phyloP scores from a whole-genome alignment of 1,140 invertebrate species.

The Aphelinus atriplicis region DNA sequence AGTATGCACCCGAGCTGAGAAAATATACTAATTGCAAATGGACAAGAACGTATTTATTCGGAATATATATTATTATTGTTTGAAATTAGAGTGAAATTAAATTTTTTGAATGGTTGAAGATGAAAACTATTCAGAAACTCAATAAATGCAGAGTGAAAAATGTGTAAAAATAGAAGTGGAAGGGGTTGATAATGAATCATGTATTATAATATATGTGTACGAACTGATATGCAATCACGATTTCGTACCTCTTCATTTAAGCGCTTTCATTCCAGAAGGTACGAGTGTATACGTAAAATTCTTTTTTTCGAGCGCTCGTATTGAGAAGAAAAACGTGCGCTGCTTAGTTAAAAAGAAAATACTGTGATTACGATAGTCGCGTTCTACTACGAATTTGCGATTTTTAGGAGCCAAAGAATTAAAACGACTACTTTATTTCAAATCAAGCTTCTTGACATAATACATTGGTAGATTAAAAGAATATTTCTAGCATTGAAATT shows the following conservation, averaged over 20 bases:
- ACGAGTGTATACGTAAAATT: constrained; percentile 30
- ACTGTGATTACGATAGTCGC: background rate
- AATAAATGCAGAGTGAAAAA: background rate
- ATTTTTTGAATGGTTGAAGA: too few species aligned
- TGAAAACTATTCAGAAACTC: background rate
- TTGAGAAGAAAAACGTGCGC: background rate
- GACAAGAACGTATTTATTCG: too few species aligned
- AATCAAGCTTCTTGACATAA: too few species aligned
- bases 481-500: too few species aligned
- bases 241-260: background rate
- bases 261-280: constrained; percentile 13
- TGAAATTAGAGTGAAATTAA: too few species aligned
- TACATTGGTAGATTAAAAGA: too few species aligned
- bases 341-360: background rate
- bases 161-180: constrained; percentile 13
- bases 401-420: background rate
- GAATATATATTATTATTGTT: too few species aligned
- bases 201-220: constrained; percentile 17
- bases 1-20: background rate
- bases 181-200: constrained; percentile 2
- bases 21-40: background rate
- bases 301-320: too few species aligned
- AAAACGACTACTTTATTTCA: too few species aligned
- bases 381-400: background rate
- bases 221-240: constrained; percentile 2